A percentile compares a stretch with the other conserved stretches of the same genome.
phyloP scores from a whole-genome alignment of 2,888 invertebrate species.

The Syritta pipiens region DNA sequence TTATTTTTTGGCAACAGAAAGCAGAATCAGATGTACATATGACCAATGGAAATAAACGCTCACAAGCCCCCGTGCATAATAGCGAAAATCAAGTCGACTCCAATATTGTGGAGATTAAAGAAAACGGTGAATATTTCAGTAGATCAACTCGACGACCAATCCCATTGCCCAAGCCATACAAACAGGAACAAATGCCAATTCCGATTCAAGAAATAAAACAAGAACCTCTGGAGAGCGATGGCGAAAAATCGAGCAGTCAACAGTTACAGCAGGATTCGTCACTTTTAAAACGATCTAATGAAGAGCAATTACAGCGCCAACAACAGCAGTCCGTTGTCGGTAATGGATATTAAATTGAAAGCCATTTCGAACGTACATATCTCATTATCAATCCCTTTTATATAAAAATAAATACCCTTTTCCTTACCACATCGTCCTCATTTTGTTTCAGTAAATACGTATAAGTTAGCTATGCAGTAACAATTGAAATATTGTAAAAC shows the following conservation, averaged over 20 bases:
- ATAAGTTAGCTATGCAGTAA: conserved; percentile 41
- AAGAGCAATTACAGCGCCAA: neutral
- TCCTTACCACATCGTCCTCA: conserved; percentile 3
- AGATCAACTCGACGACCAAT: conserved; percentile 10
- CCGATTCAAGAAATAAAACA: conserved; percentile 57
- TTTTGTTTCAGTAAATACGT: conserved; percentile 16
- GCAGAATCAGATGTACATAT: neutral
- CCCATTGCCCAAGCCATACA: conserved; percentile 50
- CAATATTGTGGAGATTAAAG: conserved; percentile 39
- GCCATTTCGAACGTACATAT: conserved; percentile 21
- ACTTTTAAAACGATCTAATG: neutral
- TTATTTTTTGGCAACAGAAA: conserved; percentile 23
- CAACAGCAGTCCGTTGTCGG: conserved; percentile 50
- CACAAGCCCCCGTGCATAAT: neutral
- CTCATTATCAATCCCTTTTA: conserved; percentile 22
- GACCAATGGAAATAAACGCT: conserved; percentile 35
- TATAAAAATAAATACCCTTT: neutral
- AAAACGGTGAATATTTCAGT: conserved; percentile 46
- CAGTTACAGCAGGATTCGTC: neutral
- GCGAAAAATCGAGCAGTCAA: conserved; percentile 1
- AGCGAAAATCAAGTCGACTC: conserved; percentile 26
- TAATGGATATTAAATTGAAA: conserved; percentile 60
- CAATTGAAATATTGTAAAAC: conserved; percentile 49
- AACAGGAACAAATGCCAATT: conserved; percentile 8
- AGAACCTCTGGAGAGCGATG: conserved; percentile 43